Conservation (phyloP, 2,888 invertebrate species). For the Coremacera marginata region DNA sequence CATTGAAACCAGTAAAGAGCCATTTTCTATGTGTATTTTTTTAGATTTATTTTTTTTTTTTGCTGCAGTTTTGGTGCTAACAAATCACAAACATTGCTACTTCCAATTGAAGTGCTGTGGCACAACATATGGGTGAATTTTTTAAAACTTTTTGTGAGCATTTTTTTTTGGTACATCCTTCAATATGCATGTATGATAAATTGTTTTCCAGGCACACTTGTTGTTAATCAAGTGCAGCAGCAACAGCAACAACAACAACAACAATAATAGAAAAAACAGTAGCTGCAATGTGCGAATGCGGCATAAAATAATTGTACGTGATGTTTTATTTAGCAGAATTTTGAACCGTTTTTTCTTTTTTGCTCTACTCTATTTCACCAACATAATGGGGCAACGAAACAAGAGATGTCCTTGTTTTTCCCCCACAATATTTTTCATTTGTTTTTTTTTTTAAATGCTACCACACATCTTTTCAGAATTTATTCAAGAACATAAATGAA, state of each 20-base stretch:
- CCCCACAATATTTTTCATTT: too few relatives aligned
- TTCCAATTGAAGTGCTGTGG: conserved; percentile 14
- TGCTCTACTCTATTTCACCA: not conserved
- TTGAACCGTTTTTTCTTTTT: not conserved
- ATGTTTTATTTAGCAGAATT: not conserved
- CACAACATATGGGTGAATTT: conserved; percentile 4
- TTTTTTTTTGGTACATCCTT: not conserved
- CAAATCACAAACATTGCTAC: conserved; percentile 20
- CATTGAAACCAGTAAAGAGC: conserved; percentile 10
- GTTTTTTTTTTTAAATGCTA: too few relatives aligned
- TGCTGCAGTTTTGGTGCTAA: not conserved
- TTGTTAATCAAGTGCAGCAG: conserved; percentile 4
- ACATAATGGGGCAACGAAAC: too few relatives aligned
- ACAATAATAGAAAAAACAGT: not conserved
- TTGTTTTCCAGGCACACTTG: not conserved
- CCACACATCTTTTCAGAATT: too few relatives aligned
- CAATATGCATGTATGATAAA: conserved; percentile 20
- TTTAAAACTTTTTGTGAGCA: not conserved
- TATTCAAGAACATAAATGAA: too few relatives aligned
- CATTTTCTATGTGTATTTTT: not conserved
- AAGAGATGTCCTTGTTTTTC: too few relatives aligned
- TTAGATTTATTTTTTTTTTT: not conserved
- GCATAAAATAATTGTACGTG: not conserved
- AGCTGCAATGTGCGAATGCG: not conserved
- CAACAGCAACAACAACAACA: not conserved